Conservation (phyloP, 2,888 invertebrate genomes). For the Meghimatium bilineatum region DNA sequence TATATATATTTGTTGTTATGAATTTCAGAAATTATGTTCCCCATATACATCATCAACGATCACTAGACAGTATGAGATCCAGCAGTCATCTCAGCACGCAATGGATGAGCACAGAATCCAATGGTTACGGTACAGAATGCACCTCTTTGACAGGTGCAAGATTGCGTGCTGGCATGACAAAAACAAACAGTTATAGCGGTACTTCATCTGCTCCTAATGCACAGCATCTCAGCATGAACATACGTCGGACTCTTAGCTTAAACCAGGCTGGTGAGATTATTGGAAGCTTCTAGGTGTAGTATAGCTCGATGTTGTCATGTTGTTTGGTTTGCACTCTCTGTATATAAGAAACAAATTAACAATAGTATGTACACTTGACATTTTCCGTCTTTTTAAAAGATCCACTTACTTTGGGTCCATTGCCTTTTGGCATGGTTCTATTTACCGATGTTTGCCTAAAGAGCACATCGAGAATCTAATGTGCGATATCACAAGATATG, state of each 20-base stretch:
- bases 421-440: too few relatives aligned
- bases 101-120: conserved; percentile 80
- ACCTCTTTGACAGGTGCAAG: conserved; percentile 48
- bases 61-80: conserved; percentile 31
- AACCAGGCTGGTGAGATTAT: conserved; percentile 39
- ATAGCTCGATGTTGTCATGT: conserved; percentile 11
- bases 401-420: too few relatives aligned
- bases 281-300: background rate
- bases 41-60: conserved; percentile 39
- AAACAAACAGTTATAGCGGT: conserved; percentile 91
- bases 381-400: too few relatives aligned
- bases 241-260: conserved; percentile 16
- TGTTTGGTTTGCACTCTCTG: background rate
- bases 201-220: conserved; percentile 3
- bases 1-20: too few relatives aligned
- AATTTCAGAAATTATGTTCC: conserved; percentile 30
- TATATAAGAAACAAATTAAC: too few relatives aligned
- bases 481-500: too few relatives aligned
- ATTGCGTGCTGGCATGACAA: conserved; percentile 78
- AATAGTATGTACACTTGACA: too few relatives aligned
- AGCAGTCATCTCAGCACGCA: background rate
- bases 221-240: conserved; percentile 4
- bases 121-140: conserved; percentile 77
- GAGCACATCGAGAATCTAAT: too few relatives aligned
- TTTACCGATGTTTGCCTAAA: too few relatives aligned